Base-by-base conservation (phyloP, 2,888 invertebrate genomes). In the Didymodactylos carnosus region DNA sequence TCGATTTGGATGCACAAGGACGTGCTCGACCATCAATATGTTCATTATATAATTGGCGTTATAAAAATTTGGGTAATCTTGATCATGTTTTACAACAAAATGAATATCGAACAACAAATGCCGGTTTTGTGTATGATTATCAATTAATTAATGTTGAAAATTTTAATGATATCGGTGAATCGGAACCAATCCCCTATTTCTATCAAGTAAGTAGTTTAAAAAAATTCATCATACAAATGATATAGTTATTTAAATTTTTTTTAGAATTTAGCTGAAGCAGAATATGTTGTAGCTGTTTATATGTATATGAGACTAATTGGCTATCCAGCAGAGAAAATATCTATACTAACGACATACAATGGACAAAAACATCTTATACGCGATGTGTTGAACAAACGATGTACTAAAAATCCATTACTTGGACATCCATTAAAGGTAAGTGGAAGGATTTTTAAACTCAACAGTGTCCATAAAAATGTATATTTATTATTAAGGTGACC, bases 241-340 rank as follows among this genome's bases (percentile, higher is more conserved):
- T 77, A 8, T 76, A 87, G n/a, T 49, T 49, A 5, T 11, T n/a
- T n/a, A n/a, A n/a, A n/a, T n/a, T n/a, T 16, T 8, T 29, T 53
- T 16, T 62, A 62, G 85, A 87, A 87, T 79, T 80, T 88, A 73
- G 87, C 86, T n/a, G 87, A 87, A 81, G 87, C 87, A 10, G 87
- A 99, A 82, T 99, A 94, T 83, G 90, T 93, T 77, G 97, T 97
- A 1, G 95, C 94, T 0, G 88, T 92, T 27, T 98, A 91, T 82
- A 98, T 95, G 92, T 99, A 91, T 82, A 97, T 98, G 97, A 86
- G 98, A 40, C 86, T 98, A 39, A 85, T 95, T 46, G 97, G 97
- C 0, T 99, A 97, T 87, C 93, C 97, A 0, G 91, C 95, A 0
- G 90, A 91, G 76, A 92, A 93, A 84, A 93, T 98, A 78, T 94